Base-by-base conservation (phyloP, 64 coral and sea anemone species). In the Montipora efflorescens region DNA sequence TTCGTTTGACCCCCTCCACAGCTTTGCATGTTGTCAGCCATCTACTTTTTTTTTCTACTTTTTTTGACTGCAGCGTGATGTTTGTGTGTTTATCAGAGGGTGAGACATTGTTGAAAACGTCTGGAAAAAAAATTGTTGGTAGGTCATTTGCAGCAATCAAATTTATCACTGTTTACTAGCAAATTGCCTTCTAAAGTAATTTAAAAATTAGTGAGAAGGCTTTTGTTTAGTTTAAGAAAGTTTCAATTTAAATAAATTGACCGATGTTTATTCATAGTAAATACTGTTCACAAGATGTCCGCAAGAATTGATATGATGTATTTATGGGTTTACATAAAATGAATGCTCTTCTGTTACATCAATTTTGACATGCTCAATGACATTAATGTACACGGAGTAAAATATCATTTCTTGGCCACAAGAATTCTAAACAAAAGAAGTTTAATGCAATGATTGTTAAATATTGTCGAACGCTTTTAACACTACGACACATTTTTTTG, bases 171-270 rank as follows among this genome's bases (percentile, higher is more conserved):
- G 82, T 78, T 46, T 48, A 64, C 49, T 86, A 52, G 16, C 44
- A 12, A 86, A 86, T 86, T 14, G 66, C 67, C 7, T 71, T 18
- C 1, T 8, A 49, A 16, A 13, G 71, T 45, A 86, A 86, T 71
- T 12, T 12, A 19, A 12, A 14, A 12, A 16, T 64, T 36, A 64
- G 8, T 47, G 6, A 12, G 20, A 19, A 86, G 47, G 19, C n/a
- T 4, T 47, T 67, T 51, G 64, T 71, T 86, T 86, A 22, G 62
- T 47, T 73, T 12, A 64, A n/a, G 67, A 6, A 49, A 36, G 62
- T 45, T 22, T 50, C 66, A 86, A 86, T 86, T 86, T 70, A 46
- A 86, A 86, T 67, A 84, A 84, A 84, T 59, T 19, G 18, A 51
- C 46, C 67, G 46, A 46, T 86, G 36, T 43, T 86, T 22, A 28